These are phyloP conservation scores for Ophioderma brevispina DNA, from an alignment of 35 echinoderm and acorn worm species.

Conservation along the genomic window DNA sequence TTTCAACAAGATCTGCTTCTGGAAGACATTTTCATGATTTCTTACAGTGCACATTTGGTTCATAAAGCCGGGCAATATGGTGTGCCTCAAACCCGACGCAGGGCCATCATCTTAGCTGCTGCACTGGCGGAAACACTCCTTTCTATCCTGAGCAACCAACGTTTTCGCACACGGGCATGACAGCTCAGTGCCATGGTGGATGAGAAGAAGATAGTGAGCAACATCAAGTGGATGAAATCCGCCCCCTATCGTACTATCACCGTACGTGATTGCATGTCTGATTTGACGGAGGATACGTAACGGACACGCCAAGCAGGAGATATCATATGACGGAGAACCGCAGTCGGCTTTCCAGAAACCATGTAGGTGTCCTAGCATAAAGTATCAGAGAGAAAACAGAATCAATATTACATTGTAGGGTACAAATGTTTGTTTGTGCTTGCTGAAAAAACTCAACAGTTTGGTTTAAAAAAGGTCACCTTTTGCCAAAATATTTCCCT, in stretches of 20 bases:
- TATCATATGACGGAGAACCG: constrained; percentile 93
- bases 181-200: constrained; percentile 86
- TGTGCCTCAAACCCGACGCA: constrained; percentile 89
- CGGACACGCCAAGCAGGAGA: constrained; percentile 80
- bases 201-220: constrained; percentile 77
- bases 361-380: too few relatives aligned
- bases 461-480: too few relatives aligned
- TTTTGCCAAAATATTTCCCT: too few relatives aligned
- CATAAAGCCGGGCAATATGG: constrained; percentile 96
- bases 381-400: too few relatives aligned
- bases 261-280: constrained; percentile 90
- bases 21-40: too few relatives aligned
- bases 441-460: too few relatives aligned
- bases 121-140: constrained; percentile 88
- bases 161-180: constrained; percentile 86
- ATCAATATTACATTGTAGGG: too few relatives aligned
- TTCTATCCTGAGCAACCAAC: constrained; percentile 86
- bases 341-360: constrained; percentile 92
- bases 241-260: constrained; percentile 96
- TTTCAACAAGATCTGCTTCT: too few relatives aligned
- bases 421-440: too few relatives aligned
- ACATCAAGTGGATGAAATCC: constrained; percentile 71
- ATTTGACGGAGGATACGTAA: constrained; percentile 79
- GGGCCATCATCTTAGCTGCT: constrained; percentile 95
- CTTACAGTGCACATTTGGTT: constrained; percentile 98